Evolutionary conservation across 2,113 vertebrate genomes (phyloP).

Genomic region (Ictalurus punctatus): DNA sequence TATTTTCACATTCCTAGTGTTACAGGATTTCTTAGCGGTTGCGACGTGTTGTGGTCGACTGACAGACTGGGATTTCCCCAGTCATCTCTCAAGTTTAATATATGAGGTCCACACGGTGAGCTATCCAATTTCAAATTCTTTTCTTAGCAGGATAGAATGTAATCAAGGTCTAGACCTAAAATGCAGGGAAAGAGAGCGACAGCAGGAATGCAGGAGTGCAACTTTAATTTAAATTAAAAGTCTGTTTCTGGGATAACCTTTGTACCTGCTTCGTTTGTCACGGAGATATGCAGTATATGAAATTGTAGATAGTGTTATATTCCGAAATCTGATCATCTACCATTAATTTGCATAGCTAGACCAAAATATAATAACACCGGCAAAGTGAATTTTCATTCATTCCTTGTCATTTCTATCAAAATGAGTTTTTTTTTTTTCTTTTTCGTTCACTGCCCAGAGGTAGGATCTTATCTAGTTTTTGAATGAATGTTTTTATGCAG

Average conservation of each 20-base stretch:
- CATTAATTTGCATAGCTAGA: not conserved
- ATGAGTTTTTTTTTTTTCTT: not conserved
- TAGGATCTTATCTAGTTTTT: not conserved
- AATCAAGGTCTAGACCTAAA: not conserved
- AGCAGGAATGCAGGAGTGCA: not conserved
- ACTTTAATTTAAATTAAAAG: conserved; percentile 6
- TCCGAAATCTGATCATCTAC: not conserved
- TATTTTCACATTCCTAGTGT: not conserved
- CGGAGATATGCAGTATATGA: not conserved
- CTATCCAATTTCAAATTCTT: conserved; percentile 5
- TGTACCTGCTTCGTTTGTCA: not conserved
- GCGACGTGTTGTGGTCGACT: not conserved
- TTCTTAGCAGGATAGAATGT: not conserved
- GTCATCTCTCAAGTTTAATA: not conserved
- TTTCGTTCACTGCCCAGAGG: not conserved
- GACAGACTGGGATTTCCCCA: not conserved
- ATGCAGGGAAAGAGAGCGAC: not conserved
- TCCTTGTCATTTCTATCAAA: not conserved
- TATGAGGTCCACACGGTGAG: not conserved
- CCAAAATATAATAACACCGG: conserved; percentile 8
- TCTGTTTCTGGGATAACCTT: not conserved
- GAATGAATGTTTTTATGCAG: not conserved
- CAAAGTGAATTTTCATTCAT: not conserved
- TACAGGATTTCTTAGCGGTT: too few species aligned
- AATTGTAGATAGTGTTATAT: not conserved